Conservation (phyloP, 2,888 invertebrate genomes). For the Scaptomyza reducta region DNA sequence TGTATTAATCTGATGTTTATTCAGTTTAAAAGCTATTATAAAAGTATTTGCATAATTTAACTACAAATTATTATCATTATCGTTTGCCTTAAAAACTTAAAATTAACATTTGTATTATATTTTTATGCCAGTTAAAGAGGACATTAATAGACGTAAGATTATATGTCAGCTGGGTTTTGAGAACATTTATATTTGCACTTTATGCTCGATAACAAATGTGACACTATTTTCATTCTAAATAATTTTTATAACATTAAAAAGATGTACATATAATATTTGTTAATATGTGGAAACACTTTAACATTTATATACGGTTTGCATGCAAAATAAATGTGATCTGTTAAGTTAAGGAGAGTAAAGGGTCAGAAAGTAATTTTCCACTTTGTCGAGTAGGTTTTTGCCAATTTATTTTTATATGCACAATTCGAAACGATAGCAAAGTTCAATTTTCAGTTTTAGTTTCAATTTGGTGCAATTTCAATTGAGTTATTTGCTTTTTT, state of each 20-base stretch:
- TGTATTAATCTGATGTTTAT: slow-evolving; percentile 21
- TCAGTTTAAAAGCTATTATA: slow-evolving; percentile 16
- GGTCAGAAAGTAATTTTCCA: too few species aligned
- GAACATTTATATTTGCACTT: neutral
- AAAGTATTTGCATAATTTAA: slow-evolving; percentile 19
- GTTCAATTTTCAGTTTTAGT: slow-evolving; percentile 32
- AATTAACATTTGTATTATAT: slow-evolving; percentile 16
- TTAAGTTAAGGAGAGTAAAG: too few species aligned
- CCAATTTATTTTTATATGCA: slow-evolving; percentile 56
- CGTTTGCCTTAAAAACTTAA: slow-evolving; percentile 20
- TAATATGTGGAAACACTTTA: too few species aligned
- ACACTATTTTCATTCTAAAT: too few species aligned
- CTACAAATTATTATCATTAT: neutral
- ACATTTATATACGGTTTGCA: too few species aligned
- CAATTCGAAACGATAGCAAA: slow-evolving; percentile 30
- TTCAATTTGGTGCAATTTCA: slow-evolving; percentile 65
- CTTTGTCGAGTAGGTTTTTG: too few species aligned
- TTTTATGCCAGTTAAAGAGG: slow-evolving; percentile 3
- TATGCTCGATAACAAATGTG: neutral
- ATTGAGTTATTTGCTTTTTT: slow-evolving; percentile 66
- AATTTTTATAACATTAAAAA: too few species aligned
- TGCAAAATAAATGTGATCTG: too few species aligned
- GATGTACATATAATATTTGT: too few species aligned
- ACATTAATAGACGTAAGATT: slow-evolving; percentile 1
- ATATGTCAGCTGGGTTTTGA: neutral